These are phyloP conservation scores for Propithecus perrieri DNA, from an alignment of 2,797 vertebrate species.

Conservation along the genomic window DNA sequence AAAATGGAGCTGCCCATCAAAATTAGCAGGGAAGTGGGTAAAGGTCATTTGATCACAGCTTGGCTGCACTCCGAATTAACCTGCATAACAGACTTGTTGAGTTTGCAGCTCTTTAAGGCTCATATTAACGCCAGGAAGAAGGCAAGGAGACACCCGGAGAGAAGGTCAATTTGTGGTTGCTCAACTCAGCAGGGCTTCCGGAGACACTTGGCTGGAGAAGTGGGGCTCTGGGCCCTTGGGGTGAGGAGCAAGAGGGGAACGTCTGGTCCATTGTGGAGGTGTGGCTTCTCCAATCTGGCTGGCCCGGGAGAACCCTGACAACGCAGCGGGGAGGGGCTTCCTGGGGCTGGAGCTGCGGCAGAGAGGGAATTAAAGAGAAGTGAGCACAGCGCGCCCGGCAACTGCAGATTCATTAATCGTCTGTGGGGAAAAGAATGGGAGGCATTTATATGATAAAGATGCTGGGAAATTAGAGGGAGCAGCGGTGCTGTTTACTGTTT, in stretches of 20 bases:
- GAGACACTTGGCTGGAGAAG: conserved; percentile 53
- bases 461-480: conserved; percentile 79
- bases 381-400: neutral
- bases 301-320: neutral
- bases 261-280: neutral
- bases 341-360: neutral
- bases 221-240: neutral
- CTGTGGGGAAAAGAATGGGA: conserved; percentile 64
- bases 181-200: conserved; percentile 54
- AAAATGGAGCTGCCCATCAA: conserved; percentile 79
- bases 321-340: neutral
- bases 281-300: neutral
- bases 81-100: conserved; percentile 74
- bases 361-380: conserved; percentile 11
- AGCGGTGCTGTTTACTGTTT: conserved; percentile 81
- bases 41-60: conserved; percentile 80
- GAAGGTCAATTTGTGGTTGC: conserved; percentile 79
- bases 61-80: conserved; percentile 76
- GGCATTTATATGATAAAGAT: conserved; percentile 80
- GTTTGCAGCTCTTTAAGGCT: conserved; percentile 74
- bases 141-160: conserved; percentile 70
- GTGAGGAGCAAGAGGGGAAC: neutral
- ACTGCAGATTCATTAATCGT: conserved; percentile 45
- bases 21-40: conserved; percentile 77
- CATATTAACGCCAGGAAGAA: conserved; percentile 65